phyloP scores from a whole-genome alignment of 1,140 invertebrate species.

The Argopecten irradians region DNA sequence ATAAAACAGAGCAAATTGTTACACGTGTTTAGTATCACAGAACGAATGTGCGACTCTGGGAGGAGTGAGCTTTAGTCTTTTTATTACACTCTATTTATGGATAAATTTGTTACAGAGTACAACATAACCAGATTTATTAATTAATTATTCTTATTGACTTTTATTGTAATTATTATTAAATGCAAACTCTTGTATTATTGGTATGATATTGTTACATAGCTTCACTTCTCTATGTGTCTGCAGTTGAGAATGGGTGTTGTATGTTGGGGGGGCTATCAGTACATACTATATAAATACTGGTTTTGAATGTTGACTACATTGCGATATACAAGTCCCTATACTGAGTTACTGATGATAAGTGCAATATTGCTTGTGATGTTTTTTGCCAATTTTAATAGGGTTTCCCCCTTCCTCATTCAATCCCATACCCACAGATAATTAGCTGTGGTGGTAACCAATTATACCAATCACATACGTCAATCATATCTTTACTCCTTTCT shows the following conservation, averaged over 20 bases:
- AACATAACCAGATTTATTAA: slow-evolving; percentile 11
- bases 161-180: neutral
- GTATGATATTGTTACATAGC: slow-evolving; percentile 5
- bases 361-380: slow-evolving; percentile 23
- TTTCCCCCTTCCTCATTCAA: neutral
- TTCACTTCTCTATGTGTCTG: neutral
- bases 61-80: neutral
- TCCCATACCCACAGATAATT: neutral
- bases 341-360: neutral
- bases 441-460: neutral
- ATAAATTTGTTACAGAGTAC: neutral
- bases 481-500: neutral
- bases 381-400: slow-evolving; percentile 16
- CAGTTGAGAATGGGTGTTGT: neutral
- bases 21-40: neutral
- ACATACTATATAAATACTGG: neutral
- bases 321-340: slow-evolving; percentile 1
- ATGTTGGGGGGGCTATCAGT: neutral
- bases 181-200: slow-evolving; percentile 17
- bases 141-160: slow-evolving; percentile 18
- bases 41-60: neutral
- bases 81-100: neutral
- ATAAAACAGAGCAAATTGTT: neutral
- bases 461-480: neutral
- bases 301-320: slow-evolving; percentile 23